A percentile compares a stretch with the other conserved stretches of the same genome.
Conservation (phyloP, 2,888 invertebrate species). For the Merodon equestris region DNA sequence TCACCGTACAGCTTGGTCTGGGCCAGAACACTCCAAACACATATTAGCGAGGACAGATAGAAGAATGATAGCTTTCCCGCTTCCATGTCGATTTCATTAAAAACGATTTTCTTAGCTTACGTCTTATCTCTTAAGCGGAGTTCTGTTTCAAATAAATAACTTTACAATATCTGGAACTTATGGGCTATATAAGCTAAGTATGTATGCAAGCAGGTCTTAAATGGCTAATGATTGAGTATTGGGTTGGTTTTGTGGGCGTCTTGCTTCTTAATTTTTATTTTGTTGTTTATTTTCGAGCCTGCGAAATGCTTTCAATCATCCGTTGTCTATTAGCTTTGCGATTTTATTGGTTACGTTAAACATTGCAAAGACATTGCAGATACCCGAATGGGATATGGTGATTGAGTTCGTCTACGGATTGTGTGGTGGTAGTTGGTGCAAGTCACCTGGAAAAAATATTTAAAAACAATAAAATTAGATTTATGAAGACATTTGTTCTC, state of each 20-base stretch:
- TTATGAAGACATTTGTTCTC: too few relatives aligned
- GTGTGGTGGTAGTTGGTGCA: neutral
- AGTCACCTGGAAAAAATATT: slow-evolving; percentile 28
- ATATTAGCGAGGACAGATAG: slow-evolving; percentile 71
- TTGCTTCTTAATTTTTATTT: too few relatives aligned
- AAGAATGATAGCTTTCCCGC: slow-evolving; percentile 67
- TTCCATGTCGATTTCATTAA: slow-evolving; percentile 71
- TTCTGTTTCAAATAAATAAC: slow-evolving; percentile 43
- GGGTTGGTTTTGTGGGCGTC: slow-evolving; percentile 17
- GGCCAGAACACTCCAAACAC: slow-evolving; percentile 70
- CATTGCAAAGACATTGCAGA: slow-evolving; percentile 72
- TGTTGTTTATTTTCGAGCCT: slow-evolving; percentile 31
- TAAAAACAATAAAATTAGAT: slow-evolving; percentile 2
- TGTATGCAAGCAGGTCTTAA: slow-evolving; percentile 8
- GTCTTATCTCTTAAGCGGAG: slow-evolving; percentile 26
- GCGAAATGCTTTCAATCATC: slow-evolving; percentile 69
- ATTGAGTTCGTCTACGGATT: neutral
- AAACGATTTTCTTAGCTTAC: slow-evolving; percentile 2
- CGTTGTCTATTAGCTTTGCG: slow-evolving; percentile 73
- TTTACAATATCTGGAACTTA: slow-evolving; percentile 21
- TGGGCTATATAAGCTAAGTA: neutral
- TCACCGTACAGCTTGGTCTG: slow-evolving; percentile 66
- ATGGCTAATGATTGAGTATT: slow-evolving; percentile 55
- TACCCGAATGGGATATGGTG: slow-evolving; percentile 28
- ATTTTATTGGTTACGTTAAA: slow-evolving; percentile 72